These are phyloP conservation scores for Laupala kohalensis DNA, from an alignment of 1,140 invertebrate species.

Conservation along the genomic window DNA sequence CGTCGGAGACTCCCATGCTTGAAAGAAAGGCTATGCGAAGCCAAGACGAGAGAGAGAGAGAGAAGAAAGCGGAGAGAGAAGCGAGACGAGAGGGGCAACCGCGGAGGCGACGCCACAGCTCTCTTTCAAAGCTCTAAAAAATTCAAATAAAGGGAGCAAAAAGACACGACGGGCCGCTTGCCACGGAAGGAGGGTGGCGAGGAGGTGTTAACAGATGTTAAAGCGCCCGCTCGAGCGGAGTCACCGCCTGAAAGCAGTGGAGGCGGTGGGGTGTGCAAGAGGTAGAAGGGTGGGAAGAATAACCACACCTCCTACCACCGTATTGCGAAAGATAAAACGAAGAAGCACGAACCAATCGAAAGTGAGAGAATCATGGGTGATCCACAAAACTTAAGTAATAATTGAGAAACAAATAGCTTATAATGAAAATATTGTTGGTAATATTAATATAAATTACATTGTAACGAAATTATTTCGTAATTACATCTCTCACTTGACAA, in stretches of 20 bases:
- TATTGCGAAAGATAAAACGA: too few relatives aligned
- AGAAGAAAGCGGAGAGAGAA: not conserved
- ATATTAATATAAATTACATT: too few relatives aligned
- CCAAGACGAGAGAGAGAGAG: not conserved
- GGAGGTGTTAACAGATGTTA: not conserved
- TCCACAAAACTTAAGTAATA: too few relatives aligned
- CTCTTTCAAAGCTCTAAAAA: not conserved
- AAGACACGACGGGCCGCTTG: not conserved
- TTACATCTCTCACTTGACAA: too few relatives aligned
- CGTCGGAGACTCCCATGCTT: too few relatives aligned
- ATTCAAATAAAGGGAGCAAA: not conserved
- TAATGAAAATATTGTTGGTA: too few relatives aligned
- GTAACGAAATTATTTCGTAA: too few relatives aligned
- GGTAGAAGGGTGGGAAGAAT: not conserved
- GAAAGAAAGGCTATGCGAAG: too few relatives aligned
- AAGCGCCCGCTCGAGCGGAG: not conserved
- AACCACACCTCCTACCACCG: too few relatives aligned
- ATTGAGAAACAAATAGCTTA: too few relatives aligned
- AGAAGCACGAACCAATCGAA: too few relatives aligned
- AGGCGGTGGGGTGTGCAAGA: not conserved
- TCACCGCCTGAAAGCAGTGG: not conserved
- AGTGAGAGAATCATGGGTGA: too few relatives aligned
- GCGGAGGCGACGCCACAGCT: not conserved
- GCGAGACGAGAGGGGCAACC: not conserved
- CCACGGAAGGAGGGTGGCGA: not conserved